Evolutionary conservation across 2,797 vertebrate species (phyloP).

Genomic region (Ctenochaetus hawaiiensis): DNA sequence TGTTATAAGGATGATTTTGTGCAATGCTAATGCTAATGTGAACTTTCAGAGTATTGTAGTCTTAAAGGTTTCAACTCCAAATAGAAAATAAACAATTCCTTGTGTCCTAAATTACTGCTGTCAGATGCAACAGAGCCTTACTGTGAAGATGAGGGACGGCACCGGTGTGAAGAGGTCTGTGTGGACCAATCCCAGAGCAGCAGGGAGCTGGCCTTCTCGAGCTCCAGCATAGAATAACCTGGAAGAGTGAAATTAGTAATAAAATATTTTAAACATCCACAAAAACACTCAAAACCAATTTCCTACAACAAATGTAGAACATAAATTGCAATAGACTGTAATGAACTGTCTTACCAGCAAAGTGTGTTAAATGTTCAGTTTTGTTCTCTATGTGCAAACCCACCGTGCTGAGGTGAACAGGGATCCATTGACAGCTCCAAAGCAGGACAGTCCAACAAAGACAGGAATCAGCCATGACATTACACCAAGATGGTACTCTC

Average conservation of each 20-base stretch:
- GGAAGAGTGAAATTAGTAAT: slow-evolving; percentile 27
- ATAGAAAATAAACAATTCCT: background rate
- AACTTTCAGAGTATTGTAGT: background rate
- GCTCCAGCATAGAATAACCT: slow-evolving; percentile 86
- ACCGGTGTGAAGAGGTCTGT: slow-evolving; percentile 86
- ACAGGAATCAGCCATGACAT: slow-evolving; percentile 99
- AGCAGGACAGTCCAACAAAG: slow-evolving; percentile 97
- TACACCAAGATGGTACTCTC: slow-evolving; percentile 93
- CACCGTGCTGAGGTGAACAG: slow-evolving; percentile 97
- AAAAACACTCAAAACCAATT: too few species aligned
- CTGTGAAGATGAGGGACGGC: slow-evolving; percentile 85
- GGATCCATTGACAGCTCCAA: slow-evolving; percentile 97
- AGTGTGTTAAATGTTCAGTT: too few species aligned
- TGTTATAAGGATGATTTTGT: background rate
- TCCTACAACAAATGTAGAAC: too few species aligned
- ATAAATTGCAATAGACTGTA: too few species aligned
- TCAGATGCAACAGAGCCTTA: slow-evolving; percentile 58
- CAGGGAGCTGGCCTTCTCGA: slow-evolving; percentile 85
- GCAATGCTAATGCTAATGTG: background rate
- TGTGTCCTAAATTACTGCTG: too few species aligned
- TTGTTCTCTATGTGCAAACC: slow-evolving; percentile 34
- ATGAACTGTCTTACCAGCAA: too few species aligned
- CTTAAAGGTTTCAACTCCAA: background rate
- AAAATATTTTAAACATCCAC: background rate
- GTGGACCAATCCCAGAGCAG: slow-evolving; percentile 84